Evolutionary conservation across 2,113 vertebrate genomes (phyloP), one percentile per base, ranked within the genome.

Genomic region (Sialia sialis): DNA sequence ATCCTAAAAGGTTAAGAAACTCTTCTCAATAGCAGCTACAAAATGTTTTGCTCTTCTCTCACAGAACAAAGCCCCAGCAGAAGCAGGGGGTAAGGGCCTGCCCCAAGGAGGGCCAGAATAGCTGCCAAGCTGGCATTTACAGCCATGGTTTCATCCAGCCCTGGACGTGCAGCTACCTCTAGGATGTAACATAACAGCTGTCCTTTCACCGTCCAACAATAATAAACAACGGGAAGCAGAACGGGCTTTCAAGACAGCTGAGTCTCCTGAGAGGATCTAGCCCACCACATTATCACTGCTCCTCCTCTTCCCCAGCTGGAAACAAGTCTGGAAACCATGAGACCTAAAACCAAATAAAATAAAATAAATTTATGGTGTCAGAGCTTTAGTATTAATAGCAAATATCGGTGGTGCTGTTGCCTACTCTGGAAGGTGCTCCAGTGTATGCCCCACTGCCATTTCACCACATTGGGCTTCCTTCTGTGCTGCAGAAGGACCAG

Each of bases 161-260:
- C 87, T 94, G 87, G 84, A 95, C 83, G 20, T 48, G 39, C 68
- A 88, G 85, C 91, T 84, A 97, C 93, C 67, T 96, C 87, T 86
- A 94, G 67, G 72, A 95, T 62, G 59, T 93, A 91, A 85, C 78
- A 58, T 21, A 93, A 63, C 96, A 95, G 94, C 93, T 95, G 93
- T 95, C 87, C 90, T 86, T 70, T 90, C 20, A 0, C 58, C 78
- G 66, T 94, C 89, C 94, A 94, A 95, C 85, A 95, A 91, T 70
- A 96, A 96, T 54, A 95, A 95, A 95, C 91, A 91, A 63, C 2
- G 11, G 70, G 78, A 93, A 96, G 95, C 81, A 89, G 87, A 93
- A 93, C 0, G 1, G 63, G 59, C 87, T 95, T 91, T 89, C 91
- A 96, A 90, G 91, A 88, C 75, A 89, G 89, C 75, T 74, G 78